Evolutionary conservation across 2,888 invertebrate genomes (phyloP).

Genomic region (Tyria jacobaeae): DNA sequence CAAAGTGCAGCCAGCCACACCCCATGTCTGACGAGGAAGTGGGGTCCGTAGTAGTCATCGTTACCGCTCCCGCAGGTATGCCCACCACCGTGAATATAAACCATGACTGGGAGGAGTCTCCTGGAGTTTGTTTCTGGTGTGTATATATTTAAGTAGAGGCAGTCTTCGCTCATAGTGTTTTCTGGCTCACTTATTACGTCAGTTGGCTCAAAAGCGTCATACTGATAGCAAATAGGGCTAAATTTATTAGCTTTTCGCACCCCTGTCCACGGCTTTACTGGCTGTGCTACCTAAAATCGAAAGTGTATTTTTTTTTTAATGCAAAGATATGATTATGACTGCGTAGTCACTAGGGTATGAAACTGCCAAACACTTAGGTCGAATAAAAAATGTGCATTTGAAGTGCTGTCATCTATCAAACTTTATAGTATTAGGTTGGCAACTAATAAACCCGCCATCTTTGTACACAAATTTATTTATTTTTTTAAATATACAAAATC

Average conservation of each 20-base stretch:
- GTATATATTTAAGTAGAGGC: background rate
- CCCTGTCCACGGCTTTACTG: background rate
- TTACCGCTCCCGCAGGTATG: background rate
- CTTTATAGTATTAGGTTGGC: no score
- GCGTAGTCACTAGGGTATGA: no score
- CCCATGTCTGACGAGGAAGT: slow-evolving; percentile 27
- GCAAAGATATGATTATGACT: no score
- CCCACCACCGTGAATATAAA: background rate
- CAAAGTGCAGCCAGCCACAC: slow-evolving; percentile 57
- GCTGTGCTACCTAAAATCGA: background rate
- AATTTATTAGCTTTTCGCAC: background rate
- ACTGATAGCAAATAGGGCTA: background rate
- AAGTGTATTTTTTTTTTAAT: no score
- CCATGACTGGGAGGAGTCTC: background rate
- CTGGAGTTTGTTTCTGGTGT: background rate
- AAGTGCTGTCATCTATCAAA: no score
- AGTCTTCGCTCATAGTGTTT: background rate
- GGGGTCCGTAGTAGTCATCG: background rate
- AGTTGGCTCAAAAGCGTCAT: background rate
- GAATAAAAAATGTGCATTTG: no score
- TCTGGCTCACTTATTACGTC: background rate
- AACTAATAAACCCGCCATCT: no score
- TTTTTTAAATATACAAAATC: no score
- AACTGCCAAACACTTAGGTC: no score
- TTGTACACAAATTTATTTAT: no score